Percentiles rank a stretch among this genome's conserved stretches.
These are phyloP conservation scores for Drosophila azteca DNA, from an alignment of 1,140 invertebrate genomes.

Conservation along the genomic window DNA sequence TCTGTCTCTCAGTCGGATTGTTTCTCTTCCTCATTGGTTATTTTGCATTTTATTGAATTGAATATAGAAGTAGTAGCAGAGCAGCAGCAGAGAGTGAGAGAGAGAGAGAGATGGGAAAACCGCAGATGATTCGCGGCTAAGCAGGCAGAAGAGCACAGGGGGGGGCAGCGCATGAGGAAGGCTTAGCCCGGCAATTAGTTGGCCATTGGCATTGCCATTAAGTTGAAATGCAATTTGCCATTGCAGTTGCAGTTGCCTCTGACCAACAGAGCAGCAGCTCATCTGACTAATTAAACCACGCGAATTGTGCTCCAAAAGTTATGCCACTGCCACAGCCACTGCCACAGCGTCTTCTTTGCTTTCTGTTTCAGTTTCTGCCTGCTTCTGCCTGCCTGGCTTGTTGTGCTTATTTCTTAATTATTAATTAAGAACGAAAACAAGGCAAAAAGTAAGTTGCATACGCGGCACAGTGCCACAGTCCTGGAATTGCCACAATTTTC, in stretches of 20 bases:
- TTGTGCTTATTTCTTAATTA: constrained; percentile 79
- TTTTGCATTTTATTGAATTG: constrained; percentile 78
- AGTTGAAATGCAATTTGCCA: constrained; percentile 24
- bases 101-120: constrained; percentile 13
- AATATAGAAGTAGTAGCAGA: constrained; percentile 1
- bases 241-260: constrained; percentile 22
- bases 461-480: constrained; percentile 36
- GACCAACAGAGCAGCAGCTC: background rate
- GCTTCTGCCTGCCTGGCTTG: constrained; percentile 23
- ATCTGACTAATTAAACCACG: constrained; percentile 66
- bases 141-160: constrained; percentile 5
- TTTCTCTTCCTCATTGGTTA: constrained; percentile 32
- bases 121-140: constrained; percentile 39
- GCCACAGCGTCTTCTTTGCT: constrained; percentile 19
- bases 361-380: background rate
- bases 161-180: too few relatives aligned
- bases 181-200: constrained; percentile 51
- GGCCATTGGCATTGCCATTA: constrained; percentile 57
- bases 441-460: constrained; percentile 73
- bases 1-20: too few relatives aligned
- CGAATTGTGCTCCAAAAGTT: constrained; percentile 63
- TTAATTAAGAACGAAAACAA: constrained; percentile 80
- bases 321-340: constrained; percentile 35
- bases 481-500: constrained; percentile 76
- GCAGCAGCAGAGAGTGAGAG: background rate